Conservation (phyloP, 1,140 invertebrate species). For the Achroia grisella region DNA sequence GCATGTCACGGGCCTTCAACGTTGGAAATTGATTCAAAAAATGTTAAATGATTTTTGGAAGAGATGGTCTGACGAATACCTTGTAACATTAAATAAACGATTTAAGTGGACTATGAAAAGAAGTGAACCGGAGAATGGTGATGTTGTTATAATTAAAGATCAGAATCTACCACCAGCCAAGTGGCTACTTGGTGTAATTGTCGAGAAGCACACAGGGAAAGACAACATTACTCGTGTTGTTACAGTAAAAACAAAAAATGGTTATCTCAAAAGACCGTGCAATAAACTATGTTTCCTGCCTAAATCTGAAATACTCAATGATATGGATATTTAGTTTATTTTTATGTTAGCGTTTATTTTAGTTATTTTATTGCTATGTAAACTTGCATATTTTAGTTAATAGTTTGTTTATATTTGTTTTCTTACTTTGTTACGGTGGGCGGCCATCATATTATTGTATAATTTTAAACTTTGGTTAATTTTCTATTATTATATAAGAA, state of each 20-base stretch:
- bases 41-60: conserved; percentile 6
- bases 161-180: conserved; percentile 26
- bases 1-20: background rate
- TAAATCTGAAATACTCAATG: background rate
- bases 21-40: conserved; percentile 5
- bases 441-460: background rate
- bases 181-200: conserved; percentile 36
- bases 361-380: background rate
- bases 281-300: conserved; percentile 10
- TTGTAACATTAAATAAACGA: conserved; percentile 1
- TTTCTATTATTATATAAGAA: background rate
- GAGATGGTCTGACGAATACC: conserved; percentile 4
- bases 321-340: background rate
- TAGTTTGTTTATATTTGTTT: too few species aligned
- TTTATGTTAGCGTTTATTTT: background rate
- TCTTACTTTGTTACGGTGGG: too few species aligned
- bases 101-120: conserved; percentile 2
- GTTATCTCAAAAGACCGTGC: conserved; percentile 13
- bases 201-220: conserved; percentile 25
- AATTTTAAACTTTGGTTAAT: background rate
- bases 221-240: conserved; percentile 40
- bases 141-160: conserved; percentile 31
- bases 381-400: too few species aligned
- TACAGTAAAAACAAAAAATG: conserved; percentile 22
- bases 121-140: conserved; percentile 7